Base-by-base conservation (phyloP, 2,797 vertebrate species). In the Melanogrammus aeglefinus region DNA sequence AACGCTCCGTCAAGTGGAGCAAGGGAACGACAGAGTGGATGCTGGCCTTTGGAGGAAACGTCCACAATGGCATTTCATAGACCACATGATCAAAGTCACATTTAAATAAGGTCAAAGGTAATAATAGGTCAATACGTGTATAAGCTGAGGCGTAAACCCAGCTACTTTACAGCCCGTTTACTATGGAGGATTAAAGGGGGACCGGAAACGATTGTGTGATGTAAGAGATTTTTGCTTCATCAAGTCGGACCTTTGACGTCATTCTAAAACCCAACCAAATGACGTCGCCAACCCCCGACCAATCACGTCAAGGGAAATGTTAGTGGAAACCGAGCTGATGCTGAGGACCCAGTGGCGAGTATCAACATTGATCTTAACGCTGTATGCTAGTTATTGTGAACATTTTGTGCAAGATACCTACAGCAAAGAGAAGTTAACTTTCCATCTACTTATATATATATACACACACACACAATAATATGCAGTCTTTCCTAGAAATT, bases 381-480 rank as follows among this genome's bases (percentile, higher is more conserved):
- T 2, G 24, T 69, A 27, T 69, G 1, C 9, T 2, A 69, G 9
- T 27, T 69, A 27, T 24, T n/a, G 5, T n/a, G 57, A 21, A 63
- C 57, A 63, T 63, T 63, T 27, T 69, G 63, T 33, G 70, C 31
- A 35, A 72, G 33, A 31, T 72, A 14, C 70, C 5, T 35, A 72
- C 33, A 33, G 13, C 70, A 6, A 31, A 72, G 29, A 72, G 70
- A 72, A 72, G 29, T 72, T 71, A 71, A 71, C 69, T 71, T 72
- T 72, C 31, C 70, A 72, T 31, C 70, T 31, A 31, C 33, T 72
- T 72, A 69, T 33, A 72, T 35, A 35, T 16, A 72, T 31, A 71
- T 3, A 27, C 10, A 71, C 12, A 27, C 10, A 29, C 12, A 72
- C 33, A 72, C 70, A 72, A 18, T 16, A 33, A 72, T 35, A 69